Base-by-base conservation (phyloP, 92 coral and sea anemone species). In the Porites divaricata region DNA sequence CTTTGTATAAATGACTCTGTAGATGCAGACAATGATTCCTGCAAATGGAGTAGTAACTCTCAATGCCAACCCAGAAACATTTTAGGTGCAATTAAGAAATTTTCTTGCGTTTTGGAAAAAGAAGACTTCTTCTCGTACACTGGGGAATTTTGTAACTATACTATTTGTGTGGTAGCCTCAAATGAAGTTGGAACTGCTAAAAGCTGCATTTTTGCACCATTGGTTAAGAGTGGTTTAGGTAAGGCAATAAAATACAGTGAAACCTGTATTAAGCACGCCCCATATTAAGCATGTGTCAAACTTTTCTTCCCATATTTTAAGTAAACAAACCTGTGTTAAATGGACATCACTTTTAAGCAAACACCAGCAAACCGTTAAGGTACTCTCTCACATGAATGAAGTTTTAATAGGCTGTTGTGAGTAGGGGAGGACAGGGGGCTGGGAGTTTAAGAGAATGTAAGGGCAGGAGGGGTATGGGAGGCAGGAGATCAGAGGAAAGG, bases 151-250 rank as follows among this genome's bases (percentile, higher is more conserved):
- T 57, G 78, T 45, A 59, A 72, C 50, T 59, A 70, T 19, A 35
- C 23, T 4, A 2, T 81, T 0, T 81, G 50, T 50, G 86, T 22
- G 16, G 71, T 49, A 8, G 86, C 86, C 6, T 19, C 50, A 19
- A 80, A 80, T 80, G 84, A 19, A 19, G 53, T 52, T 52, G 76
- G 76, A 16, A 54, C 50, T 17, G 35, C 64, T 19, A 14, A 59
- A 14, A 80, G 53, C 23, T 67, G 67, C 61, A 54, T 53, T 12
- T 24, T 12, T 28, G 35, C 63, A 2, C 54, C 73, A 17, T 0
- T 0, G 1, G 2, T 80, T 28, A 0, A 0, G 0, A 11, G 2
- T 0, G 9, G 0, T 25, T 21, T 3, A 80, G 84, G 84, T 80
- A 26, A 80, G 70, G 16, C 14, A 41, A 23, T 65, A 35, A 0